Conservation (phyloP, 1,140 invertebrate genomes). For the Battus philenor region DNA sequence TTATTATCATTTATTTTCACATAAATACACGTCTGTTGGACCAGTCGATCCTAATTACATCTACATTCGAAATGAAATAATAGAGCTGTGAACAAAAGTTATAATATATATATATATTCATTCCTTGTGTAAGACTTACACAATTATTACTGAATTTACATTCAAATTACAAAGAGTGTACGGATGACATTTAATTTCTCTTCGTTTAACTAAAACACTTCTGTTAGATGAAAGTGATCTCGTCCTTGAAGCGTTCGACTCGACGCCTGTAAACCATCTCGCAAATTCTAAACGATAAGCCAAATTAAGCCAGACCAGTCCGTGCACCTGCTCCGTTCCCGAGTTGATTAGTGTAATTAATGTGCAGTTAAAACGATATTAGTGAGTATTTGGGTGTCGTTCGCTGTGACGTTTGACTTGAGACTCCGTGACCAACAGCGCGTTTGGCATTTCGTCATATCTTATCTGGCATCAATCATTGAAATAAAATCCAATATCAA, state of each 20-base stretch:
- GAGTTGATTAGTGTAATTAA: not conserved
- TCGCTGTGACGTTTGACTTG: not conserved
- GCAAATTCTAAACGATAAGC: not conserved
- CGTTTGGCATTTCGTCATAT: no score
- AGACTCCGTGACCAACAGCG: no score
- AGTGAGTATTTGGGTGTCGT: no score
- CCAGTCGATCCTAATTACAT: conserved; percentile 8
- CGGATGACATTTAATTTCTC: conserved; percentile 9
- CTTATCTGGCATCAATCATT: not conserved
- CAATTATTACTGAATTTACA: conserved; percentile 3
- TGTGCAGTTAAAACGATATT: not conserved
- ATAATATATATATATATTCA: not conserved
- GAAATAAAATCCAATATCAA: not conserved
- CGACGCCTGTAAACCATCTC: conserved; percentile 1
- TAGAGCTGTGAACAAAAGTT: not conserved
- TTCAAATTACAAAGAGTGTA: conserved; percentile 23
- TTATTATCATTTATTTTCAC: conserved; percentile 1
- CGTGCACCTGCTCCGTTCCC: not conserved
- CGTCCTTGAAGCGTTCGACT: conserved; percentile 18
- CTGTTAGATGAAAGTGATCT: conserved; percentile 36
- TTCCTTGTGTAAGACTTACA: conserved; percentile 10
- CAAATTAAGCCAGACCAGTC: conserved; percentile 11
- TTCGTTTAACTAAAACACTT: conserved; percentile 32
- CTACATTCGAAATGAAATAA: not conserved
- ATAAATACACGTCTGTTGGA: no score